phyloP scores from a whole-genome alignment of 2,113 vertebrate species.

The Elachura formosa region DNA sequence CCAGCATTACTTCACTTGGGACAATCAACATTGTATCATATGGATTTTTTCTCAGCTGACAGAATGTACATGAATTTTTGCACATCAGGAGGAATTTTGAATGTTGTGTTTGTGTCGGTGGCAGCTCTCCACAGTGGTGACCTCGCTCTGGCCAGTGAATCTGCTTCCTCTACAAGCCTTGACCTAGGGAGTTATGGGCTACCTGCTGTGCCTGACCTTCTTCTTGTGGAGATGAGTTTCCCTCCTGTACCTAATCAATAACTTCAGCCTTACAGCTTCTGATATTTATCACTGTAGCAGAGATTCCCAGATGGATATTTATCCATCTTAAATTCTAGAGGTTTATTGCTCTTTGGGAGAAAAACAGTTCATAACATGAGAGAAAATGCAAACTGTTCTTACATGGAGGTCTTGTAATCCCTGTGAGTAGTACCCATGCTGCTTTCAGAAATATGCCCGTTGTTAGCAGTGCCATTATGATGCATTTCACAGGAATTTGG shows the following conservation, averaged over 20 bases:
- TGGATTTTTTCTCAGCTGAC: background rate
- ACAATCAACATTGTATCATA: background rate
- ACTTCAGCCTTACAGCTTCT: background rate
- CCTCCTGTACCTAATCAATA: background rate
- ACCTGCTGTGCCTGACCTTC: background rate
- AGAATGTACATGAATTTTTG: background rate
- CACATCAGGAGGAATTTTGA: background rate
- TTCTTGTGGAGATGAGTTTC: background rate
- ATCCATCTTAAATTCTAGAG: background rate
- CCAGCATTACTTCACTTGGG: background rate
- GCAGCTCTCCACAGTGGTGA: background rate
- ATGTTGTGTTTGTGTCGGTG: background rate
- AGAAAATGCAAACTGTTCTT: background rate
- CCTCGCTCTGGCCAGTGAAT: background rate
- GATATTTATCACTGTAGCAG: background rate
- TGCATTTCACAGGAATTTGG: conserved; percentile 19
- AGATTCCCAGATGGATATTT: background rate
- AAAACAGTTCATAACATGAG: background rate
- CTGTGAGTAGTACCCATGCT: background rate
- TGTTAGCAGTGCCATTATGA: background rate
- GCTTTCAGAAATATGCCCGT: background rate
- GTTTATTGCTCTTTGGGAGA: background rate
- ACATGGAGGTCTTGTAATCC: background rate
- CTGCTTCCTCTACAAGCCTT: background rate
- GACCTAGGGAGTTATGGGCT: background rate